Conservation (phyloP, 2,797 vertebrate genomes). For the Hyperoplus lanceolatus region DNA sequence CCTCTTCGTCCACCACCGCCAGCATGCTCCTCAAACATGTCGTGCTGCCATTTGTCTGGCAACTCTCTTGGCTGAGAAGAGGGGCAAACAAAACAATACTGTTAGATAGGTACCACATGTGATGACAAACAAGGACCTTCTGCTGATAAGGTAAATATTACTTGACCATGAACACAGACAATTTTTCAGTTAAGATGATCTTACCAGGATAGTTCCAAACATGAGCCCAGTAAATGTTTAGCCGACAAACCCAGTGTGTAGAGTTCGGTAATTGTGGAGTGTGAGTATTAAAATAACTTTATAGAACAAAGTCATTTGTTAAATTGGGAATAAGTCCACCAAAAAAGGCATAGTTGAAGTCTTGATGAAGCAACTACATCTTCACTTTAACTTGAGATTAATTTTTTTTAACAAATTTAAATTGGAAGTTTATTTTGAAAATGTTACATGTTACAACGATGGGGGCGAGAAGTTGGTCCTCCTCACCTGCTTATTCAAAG, state of each 20-base stretch:
- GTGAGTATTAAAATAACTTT: not conserved
- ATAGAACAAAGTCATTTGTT: not conserved
- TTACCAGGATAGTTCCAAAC: not conserved
- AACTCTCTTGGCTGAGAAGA: slow-evolving; percentile 90
- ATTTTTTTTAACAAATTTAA: no score
- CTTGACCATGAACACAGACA: not conserved
- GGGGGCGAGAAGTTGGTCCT: not conserved
- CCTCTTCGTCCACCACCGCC: slow-evolving; percentile 47
- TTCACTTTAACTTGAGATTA: no score
- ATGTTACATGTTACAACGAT: no score
- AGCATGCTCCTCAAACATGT: slow-evolving; percentile 91
- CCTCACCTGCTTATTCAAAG: slow-evolving; percentile 1
- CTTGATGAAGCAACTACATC: no score
- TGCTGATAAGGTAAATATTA: not conserved
- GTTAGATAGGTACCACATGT: not conserved
- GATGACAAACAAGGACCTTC: no score
- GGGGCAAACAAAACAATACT: not conserved
- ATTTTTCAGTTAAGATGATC: not conserved
- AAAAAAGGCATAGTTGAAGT: no score
- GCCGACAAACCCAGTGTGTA: not conserved
- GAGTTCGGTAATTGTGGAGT: not conserved
- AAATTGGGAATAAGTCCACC: no score
- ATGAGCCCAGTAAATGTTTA: not conserved
- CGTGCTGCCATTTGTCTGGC: slow-evolving; percentile 95
- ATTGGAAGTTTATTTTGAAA: no score